Base-by-base conservation (phyloP, 2,797 vertebrate species). In the Meda fulgida region DNA sequence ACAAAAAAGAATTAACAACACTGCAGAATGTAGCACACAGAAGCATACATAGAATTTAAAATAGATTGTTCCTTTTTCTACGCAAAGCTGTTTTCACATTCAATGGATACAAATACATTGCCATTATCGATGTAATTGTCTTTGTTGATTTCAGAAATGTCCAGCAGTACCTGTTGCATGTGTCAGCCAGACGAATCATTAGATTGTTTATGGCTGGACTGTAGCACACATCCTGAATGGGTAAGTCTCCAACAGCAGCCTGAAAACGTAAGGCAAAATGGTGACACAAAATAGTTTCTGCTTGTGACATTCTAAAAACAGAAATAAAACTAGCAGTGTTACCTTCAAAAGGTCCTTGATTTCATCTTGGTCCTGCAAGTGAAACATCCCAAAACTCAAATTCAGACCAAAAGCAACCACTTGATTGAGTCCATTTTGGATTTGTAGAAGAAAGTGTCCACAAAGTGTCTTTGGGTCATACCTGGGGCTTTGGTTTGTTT, bases 171-270 rank as follows among this genome's bases (percentile, higher is more conserved):
- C 60, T 16, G 60, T 29, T 63, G 1, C 97, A 98, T 82, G 88
- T 90, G 88, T 99, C 97, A 80, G 93, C 91, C 87, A 98, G 93
- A 67, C 96, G 89, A 84, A 98, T 89, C 16, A 99, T 84, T 63
- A 98, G 93, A 1, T 97, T 97, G 79, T 93, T 94, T 1, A 95
- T 97, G 36, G 89, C 93, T 29, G 91, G 87, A 87, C 93, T 96
- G 63, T 97, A 94, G 66, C 85, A 90, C 43, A 97, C 89, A 18
- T 97, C 97, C 88, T 97, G 94, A 91, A 98, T 90, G 10, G 90
- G 67, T 19, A 94, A 88, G 78, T 96, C 93, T 79, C 96, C 96
- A 75, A 97, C 89, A 5, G 95, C 60, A 29, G 60, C 60, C 60
- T 63, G 13, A 29, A 63, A 63, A 63, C 3, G 6, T 16, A 16